Percentiles rank a stretch among this genome's conserved stretches.
phyloP scores from a whole-genome alignment of 2,113 vertebrate genomes.

The Corythornis madagascariensis region DNA sequence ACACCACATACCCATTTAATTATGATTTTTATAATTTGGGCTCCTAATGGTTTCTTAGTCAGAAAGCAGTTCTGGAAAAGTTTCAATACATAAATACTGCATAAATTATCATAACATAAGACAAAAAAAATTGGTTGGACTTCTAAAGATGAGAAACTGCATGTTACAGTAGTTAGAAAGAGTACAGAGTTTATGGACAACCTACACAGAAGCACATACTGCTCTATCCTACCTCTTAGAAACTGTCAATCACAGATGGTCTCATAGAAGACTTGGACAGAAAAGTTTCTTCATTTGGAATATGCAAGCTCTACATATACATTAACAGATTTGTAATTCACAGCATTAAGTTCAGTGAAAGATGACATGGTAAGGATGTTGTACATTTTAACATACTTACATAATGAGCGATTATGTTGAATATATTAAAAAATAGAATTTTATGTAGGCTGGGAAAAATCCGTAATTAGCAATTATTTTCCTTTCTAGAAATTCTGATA shows the following conservation, averaged over 20 bases:
- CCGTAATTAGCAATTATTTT: neutral
- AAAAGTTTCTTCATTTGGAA: slow-evolving; percentile 60
- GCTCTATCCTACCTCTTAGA: slow-evolving; percentile 32
- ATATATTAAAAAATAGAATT: neutral
- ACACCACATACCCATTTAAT: slow-evolving; percentile 47
- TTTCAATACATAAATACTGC: slow-evolving; percentile 55
- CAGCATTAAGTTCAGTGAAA: slow-evolving; percentile 44
- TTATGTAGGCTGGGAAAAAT: slow-evolving; percentile 15
- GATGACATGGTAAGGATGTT: slow-evolving; percentile 24
- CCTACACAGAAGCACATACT: neutral
- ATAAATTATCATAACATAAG: slow-evolving; percentile 67
- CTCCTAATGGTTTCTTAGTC: slow-evolving; percentile 65
- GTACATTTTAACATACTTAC: slow-evolving; percentile 58
- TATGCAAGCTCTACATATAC: slow-evolving; percentile 44
- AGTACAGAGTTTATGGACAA: slow-evolving; percentile 23
- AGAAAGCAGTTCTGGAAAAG: slow-evolving; percentile 55
- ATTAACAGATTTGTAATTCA: slow-evolving; percentile 59
- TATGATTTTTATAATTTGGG: slow-evolving; percentile 39
- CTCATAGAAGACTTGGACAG: slow-evolving; percentile 44
- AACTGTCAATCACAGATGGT: slow-evolving; percentile 53
- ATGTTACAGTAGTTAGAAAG: neutral
- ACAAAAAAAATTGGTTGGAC: neutral
- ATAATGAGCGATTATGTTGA: slow-evolving; percentile 44
- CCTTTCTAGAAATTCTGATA: neutral
- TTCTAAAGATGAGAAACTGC: slow-evolving; percentile 47